A percentile compares a stretch with the other conserved stretches of the same genome.
Evolutionary conservation across 2,113 vertebrate genomes (phyloP).

Genomic region (Cryptotis parvus): DNA sequence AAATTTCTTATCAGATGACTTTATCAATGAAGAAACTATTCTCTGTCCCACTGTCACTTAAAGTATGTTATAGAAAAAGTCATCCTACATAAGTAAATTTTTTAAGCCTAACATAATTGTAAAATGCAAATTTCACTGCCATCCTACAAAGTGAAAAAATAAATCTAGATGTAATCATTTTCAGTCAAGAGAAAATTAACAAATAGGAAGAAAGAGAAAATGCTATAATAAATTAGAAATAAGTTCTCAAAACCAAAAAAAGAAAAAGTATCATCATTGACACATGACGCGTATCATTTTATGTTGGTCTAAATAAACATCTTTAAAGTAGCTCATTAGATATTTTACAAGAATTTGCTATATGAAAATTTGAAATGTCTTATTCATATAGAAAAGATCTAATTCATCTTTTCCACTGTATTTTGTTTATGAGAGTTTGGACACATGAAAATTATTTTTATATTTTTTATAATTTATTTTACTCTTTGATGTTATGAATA

Average conservation of each 20-base stretch:
- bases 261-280: too few species aligned
- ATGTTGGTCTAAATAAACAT: neutral
- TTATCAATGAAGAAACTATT: slow-evolving; percentile 59
- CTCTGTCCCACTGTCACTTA: slow-evolving; percentile 30
- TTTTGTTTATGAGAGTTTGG: neutral
- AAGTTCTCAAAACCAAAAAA: too few species aligned
- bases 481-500: neutral
- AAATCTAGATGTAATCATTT: neutral
- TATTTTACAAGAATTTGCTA: neutral
- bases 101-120: neutral
- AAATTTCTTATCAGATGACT: slow-evolving; percentile 65
- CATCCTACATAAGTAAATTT: neutral
- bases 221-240: neutral
- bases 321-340: neutral
- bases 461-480: slow-evolving; percentile 21
- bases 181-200: slow-evolving; percentile 2
- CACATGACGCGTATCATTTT: neutral
- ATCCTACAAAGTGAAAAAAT: neutral
- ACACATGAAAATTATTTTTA: neutral
- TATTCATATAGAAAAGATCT: neutral
- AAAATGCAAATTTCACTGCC: neutral
- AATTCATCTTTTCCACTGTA: neutral
- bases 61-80: slow-evolving; percentile 34
- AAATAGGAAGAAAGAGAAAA: neutral
- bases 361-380: neutral